Conservation (phyloP, 2,888 invertebrate species). For the Leuctra nigra region DNA sequence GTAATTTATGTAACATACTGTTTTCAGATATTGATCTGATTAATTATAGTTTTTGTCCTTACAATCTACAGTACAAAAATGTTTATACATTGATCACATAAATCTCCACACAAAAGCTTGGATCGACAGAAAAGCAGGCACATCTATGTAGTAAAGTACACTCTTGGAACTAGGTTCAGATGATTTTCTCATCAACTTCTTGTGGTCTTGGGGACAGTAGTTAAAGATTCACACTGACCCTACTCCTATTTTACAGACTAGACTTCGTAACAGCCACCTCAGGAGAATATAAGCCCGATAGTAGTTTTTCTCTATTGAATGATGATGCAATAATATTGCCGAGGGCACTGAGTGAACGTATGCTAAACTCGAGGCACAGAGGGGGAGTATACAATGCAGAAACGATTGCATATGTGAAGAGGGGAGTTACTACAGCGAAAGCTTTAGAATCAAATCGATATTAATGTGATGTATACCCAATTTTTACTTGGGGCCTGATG, state of each 20-base stretch:
- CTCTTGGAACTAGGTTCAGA: too few relatives aligned
- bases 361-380: constrained; percentile 9
- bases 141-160: too few relatives aligned
- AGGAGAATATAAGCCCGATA: not conserved
- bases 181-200: too few relatives aligned
- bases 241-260: constrained; percentile 10
- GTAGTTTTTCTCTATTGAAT: constrained; percentile 2
- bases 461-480: not conserved
- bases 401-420: not conserved
- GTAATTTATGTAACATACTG: too few relatives aligned
- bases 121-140: constrained; percentile 1
- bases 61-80: constrained; percentile 57
- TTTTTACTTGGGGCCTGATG: not conserved
- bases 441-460: not conserved
- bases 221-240: not conserved
- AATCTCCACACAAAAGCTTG: constrained; percentile 10
- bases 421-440: not conserved
- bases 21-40: too few relatives aligned
- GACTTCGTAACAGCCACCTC: constrained; percentile 15
- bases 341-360: constrained; percentile 14
- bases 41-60: constrained; percentile 43
- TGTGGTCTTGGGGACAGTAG: too few relatives aligned
- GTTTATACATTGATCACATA: constrained; percentile 35
- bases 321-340: not conserved
- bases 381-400: constrained; percentile 8